Base-by-base conservation (phyloP, 2,888 invertebrate genomes). In the Heterodera filipjevi region DNA sequence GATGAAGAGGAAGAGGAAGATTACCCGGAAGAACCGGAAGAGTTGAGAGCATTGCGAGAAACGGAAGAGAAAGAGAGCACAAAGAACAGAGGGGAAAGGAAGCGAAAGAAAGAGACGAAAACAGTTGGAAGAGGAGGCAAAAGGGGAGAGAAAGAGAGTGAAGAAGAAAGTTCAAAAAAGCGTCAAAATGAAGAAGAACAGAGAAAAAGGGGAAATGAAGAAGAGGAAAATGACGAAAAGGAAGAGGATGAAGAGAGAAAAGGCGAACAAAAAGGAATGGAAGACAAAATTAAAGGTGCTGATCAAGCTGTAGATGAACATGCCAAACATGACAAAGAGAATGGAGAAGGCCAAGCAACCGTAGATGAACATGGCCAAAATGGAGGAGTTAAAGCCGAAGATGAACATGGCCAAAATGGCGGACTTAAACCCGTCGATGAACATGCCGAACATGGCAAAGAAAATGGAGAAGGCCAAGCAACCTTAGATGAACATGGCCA, bases 21-120 rank as follows among this genome's bases (percentile, higher is more conserved):
- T 59, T 74, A 68, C 66, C 79, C 66, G 44, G 66, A 71, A 77
- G 81, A 71, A 76, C 83, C 27, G 32, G 74, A 70, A 66, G 76
- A 68, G n/a, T 35, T 77, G 27, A 27, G 59, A 27, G 76, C 70
- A 12, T 32, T 77, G 16, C 30, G 39, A n/a, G 39, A 49, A 30
- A 59, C 44, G 35, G 49, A 76, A 44, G 59, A 66, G 66, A 22
- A 49, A 19, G 22, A 19, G 27, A 53, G 5, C 5, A 22, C 3
- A 30, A 35, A 27, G 49, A 35, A 30, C 19, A 71, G 78, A 66
- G 0, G 81, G 77, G 33, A 30, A 73, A n/a, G 77, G 59, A 76
- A 71, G 2, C 22, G 27, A 39, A 39, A 39, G 39, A 39, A 39
- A 12, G 74, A 79, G 71, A 70, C 73, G 32, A n/a, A 53, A 71